A percentile compares a stretch with the other conserved stretches of the same genome.
These are phyloP conservation scores for Conopomorpha cramerella DNA, from an alignment of 1,140 invertebrate species.

Conservation along the genomic window DNA sequence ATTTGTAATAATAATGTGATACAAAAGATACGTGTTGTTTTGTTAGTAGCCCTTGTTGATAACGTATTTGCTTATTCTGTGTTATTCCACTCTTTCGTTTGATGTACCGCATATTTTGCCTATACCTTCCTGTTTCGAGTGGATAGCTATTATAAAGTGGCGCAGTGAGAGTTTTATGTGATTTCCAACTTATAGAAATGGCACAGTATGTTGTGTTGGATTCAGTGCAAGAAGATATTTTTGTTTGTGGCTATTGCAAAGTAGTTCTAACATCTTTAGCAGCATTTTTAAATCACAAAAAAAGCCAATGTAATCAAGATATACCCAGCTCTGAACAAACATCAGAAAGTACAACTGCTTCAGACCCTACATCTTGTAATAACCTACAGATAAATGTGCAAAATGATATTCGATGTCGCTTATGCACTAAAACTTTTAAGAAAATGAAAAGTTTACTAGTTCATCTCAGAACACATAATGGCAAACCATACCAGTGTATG, in stretches of 20 bases:
- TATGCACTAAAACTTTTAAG: slow-evolving; percentile 19
- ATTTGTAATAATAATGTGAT: too few species aligned
- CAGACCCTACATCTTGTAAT: not conserved
- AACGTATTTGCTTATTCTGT: too few species aligned
- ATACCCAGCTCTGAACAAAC: not conserved
- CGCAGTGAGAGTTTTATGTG: too few species aligned
- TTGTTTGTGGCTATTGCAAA: slow-evolving; percentile 68
- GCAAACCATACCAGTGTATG: slow-evolving; percentile 26
- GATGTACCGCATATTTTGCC: too few species aligned
- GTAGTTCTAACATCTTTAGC: slow-evolving; percentile 59
- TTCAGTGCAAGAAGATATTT: slow-evolving; percentile 55
- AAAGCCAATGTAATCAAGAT: slow-evolving; percentile 9
- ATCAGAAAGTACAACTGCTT: not conserved
- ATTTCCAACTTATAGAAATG: slow-evolving; percentile 4
- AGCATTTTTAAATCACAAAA: slow-evolving; percentile 64
- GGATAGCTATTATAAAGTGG: too few species aligned
- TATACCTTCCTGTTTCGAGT: too few species aligned
- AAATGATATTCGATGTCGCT: slow-evolving; percentile 11
- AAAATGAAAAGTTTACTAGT: slow-evolving; percentile 13
- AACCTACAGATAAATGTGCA: not conserved
- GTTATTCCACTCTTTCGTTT: too few species aligned
- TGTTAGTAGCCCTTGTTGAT: too few species aligned
- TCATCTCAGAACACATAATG: slow-evolving; percentile 19
- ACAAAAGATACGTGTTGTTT: too few species aligned
- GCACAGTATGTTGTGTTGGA: slow-evolving; percentile 15